A percentile compares a stretch with the other conserved stretches of the same genome.
phyloP scores from a whole-genome alignment of 2,888 invertebrate genomes.

The Tineola bisselliella region DNA sequence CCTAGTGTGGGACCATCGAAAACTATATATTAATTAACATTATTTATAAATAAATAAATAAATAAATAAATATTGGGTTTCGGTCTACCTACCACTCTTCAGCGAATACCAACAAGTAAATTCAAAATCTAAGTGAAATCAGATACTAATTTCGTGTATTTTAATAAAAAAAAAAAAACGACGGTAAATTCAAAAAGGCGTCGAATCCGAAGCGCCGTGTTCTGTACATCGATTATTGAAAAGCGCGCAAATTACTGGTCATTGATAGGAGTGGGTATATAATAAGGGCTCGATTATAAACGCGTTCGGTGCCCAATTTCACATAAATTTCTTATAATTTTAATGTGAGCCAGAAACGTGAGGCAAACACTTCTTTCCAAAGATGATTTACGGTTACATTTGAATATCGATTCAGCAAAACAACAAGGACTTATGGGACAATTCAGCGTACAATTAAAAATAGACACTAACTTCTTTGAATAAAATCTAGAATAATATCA shows the following conservation, averaged over 20 bases:
- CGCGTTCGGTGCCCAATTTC: slow-evolving; percentile 26
- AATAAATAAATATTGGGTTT: too few relatives aligned
- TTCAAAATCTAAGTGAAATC: too few relatives aligned
- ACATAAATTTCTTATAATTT: slow-evolving; percentile 40
- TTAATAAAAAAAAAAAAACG: not conserved
- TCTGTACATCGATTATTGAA: slow-evolving; percentile 36
- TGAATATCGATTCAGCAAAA: not conserved
- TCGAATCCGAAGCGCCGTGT: slow-evolving; percentile 17
- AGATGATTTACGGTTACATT: not conserved
- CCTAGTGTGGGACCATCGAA: too few relatives aligned
- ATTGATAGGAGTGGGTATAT: slow-evolving; percentile 29
- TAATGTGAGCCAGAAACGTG: slow-evolving; percentile 24
- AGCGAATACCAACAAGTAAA: too few relatives aligned
- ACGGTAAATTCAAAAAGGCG: not conserved
- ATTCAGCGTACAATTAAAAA: not conserved
- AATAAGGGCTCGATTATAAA: slow-evolving; percentile 33
- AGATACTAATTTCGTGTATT: too few relatives aligned
- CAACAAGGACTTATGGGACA: not conserved
- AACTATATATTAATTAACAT: too few relatives aligned
- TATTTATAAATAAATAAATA: too few relatives aligned
- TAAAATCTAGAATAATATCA: too few relatives aligned
- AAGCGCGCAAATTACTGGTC: slow-evolving; percentile 47
- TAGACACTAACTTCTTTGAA: too few relatives aligned
- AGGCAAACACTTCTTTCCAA: slow-evolving; percentile 6
- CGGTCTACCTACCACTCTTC: too few relatives aligned